phyloP scores from a whole-genome alignment of 2,888 invertebrate genomes.

The Aleiodes alternator region DNA sequence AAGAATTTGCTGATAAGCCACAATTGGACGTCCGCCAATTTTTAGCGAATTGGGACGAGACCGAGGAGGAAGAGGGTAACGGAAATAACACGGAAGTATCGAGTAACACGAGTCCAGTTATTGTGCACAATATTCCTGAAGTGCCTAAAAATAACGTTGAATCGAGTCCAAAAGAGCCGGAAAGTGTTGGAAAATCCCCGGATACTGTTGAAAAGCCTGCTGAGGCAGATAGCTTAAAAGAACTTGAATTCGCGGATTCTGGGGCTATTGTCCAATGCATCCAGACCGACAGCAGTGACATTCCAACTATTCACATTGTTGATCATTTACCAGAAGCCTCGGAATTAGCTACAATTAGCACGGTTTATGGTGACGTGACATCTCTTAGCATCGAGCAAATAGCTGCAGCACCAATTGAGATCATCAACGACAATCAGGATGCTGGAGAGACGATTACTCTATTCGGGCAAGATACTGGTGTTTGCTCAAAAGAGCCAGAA shows the following conservation, averaged over 20 bases:
- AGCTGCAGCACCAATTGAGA: slow-evolving; percentile 40
- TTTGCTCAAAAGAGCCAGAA: slow-evolving; percentile 46
- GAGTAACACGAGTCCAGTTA: slow-evolving; percentile 32
- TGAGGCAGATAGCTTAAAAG: slow-evolving; percentile 29
- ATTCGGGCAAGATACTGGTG: slow-evolving; percentile 46
- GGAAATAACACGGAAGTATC: slow-evolving; percentile 1
- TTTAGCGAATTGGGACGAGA: slow-evolving; percentile 73
- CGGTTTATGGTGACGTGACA: slow-evolving; percentile 53
- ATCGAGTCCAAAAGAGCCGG: slow-evolving; percentile 17
- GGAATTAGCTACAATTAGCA: slow-evolving; percentile 54
- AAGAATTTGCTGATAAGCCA: slow-evolving; percentile 69
- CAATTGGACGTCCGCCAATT: slow-evolving; percentile 73
- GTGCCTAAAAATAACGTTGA: background rate
- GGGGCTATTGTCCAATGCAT: slow-evolving; percentile 64
- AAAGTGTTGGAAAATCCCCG: slow-evolving; percentile 15
- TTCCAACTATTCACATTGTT: slow-evolving; percentile 72
- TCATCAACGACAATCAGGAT: slow-evolving; percentile 34
- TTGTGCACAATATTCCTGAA: background rate
- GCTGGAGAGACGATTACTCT: slow-evolving; percentile 51
- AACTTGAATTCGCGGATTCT: slow-evolving; percentile 38
- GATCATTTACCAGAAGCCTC: slow-evolving; percentile 66
- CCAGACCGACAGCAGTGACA: slow-evolving; percentile 61
- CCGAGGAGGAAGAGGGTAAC: slow-evolving; percentile 70
- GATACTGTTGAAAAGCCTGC: slow-evolving; percentile 27
- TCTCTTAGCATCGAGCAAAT: slow-evolving; percentile 51